A percentile compares a stretch with the other conserved stretches of the same genome.
These are phyloP conservation scores for Phaethon lepturus DNA, from an alignment of 2,113 vertebrate genomes.

Conservation along the genomic window DNA sequence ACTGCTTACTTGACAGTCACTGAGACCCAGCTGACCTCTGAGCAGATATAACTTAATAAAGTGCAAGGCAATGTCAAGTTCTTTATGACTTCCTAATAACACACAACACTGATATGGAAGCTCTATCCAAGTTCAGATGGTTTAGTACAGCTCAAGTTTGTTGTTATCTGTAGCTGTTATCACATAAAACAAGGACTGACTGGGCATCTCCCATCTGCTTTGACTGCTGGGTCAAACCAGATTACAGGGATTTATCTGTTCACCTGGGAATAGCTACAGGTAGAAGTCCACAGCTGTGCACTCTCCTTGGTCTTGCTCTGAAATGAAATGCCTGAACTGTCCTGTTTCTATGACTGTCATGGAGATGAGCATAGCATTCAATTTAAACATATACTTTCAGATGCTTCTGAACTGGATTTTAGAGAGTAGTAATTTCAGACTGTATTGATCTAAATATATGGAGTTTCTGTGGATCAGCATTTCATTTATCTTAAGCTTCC, in stretches of 20 bases:
- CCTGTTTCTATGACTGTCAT: not conserved
- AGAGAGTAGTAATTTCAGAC: not conserved
- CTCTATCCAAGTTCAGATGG: not conserved
- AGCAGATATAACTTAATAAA: not conserved
- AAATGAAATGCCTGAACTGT: not conserved
- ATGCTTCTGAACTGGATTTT: not conserved
- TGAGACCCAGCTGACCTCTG: not conserved
- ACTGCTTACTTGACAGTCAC: not conserved
- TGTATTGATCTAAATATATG: not conserved
- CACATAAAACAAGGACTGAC: not conserved
- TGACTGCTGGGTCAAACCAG: fast-evolving
- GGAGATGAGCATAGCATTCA: not conserved
- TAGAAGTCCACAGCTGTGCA: not conserved
- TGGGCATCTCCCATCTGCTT: not conserved
- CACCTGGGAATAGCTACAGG: not conserved
- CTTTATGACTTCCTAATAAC: not conserved
- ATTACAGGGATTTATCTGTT: not conserved
- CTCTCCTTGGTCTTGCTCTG: not conserved
- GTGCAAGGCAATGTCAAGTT: not conserved
- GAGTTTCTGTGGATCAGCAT: not conserved
- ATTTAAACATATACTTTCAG: not conserved
- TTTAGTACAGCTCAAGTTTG: not conserved
- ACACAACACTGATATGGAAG: not conserved
- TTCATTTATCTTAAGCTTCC: not conserved
- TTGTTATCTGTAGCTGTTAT: not conserved